Evolutionary conservation across 37 sponge, comb jelly and placozoan genomes (phyloP).

Genomic region (Ephydatia muelleri): DNA sequence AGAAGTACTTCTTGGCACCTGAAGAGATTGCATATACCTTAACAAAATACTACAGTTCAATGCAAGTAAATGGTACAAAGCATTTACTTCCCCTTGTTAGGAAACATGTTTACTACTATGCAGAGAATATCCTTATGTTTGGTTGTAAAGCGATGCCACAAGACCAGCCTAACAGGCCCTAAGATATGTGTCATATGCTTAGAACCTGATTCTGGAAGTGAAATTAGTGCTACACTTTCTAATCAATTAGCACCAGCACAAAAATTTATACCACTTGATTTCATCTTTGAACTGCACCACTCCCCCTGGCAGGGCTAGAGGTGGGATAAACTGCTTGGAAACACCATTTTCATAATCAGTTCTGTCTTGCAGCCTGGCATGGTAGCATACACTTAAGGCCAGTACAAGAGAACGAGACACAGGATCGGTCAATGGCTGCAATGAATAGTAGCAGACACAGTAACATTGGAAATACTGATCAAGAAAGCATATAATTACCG

Average conservation of each 20-base stretch:
- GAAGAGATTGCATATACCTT: background rate
- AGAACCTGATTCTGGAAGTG: no score
- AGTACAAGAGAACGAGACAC: slow-evolving; percentile 53
- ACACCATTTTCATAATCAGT: slow-evolving; percentile 56
- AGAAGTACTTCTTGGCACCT: slow-evolving; percentile 71
- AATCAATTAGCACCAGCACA: background rate
- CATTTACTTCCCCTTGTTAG: no score
- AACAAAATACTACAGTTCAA: background rate
- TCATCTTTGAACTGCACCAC: slow-evolving; percentile 52
- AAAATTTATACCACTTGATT: slow-evolving; percentile 50
- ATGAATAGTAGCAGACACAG: background rate
- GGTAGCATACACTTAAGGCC: slow-evolving; percentile 82
- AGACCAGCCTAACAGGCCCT: no score
- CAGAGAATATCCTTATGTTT: background rate
- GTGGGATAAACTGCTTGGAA: slow-evolving; percentile 30
- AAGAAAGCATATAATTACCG: background rate
- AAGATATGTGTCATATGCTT: no score
- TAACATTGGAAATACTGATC: background rate
- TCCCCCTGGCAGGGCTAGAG: slow-evolving; percentile 49
- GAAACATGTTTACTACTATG: background rate
- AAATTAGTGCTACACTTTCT: no score
- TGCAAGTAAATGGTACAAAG: no score
- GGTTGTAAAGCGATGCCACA: background rate
- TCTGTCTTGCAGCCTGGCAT: slow-evolving; percentile 72
- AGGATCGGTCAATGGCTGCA: background rate